Base-by-base conservation (phyloP, 2,888 invertebrate genomes). In the Diachrysia chrysitis region DNA sequence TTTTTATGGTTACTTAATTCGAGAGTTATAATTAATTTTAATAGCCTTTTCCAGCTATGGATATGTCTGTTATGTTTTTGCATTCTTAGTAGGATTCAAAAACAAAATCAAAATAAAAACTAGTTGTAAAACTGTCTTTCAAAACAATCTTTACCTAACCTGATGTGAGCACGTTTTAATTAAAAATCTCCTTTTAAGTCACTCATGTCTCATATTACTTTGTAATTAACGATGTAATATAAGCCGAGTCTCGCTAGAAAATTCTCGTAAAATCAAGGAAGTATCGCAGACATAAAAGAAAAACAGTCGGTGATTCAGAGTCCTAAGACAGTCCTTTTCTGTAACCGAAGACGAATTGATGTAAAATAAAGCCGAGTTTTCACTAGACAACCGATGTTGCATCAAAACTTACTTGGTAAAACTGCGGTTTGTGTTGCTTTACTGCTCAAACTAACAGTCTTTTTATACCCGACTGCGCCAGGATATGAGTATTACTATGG, bases 291-390 rank as follows among this genome's bases (percentile, higher is more conserved):
- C 23, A 32, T 5, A 25, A 32, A 32, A 42, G 62, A 63, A 14
- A 48, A 23, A 32, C n/a, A 17, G 7, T 55, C 55, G 3, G 55
- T 65, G 61, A 55, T 58, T 65, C 19, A 70, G 17, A 19, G 17
- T 48, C 16, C 46, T 56, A 53, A 71, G 55, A 59, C 53, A 73
- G 48, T 64, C 63, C 46, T 65, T 62, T 62, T 69, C 48, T 59
- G 71, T 58, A 64, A 72, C 58, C 35, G 29, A 46, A 62, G 60
- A 57, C 54, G 55, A 67, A 32, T 66, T 23, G 32, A 69, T 62
- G 23, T 12, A 37, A 42, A 73, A 58, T 55, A 48, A 73, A 58
- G 23, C 25, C 1, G 29, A 17, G 46, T 17, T 35, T 21, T 23
- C 53, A 54, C 48, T 19, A 23, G n/a, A 19, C 17, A 9, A 25